Evolutionary conservation across 1,140 invertebrate genomes (phyloP), one percentile per base, ranked within the genome.

Genomic region (Drosophila nannoptera): DNA sequence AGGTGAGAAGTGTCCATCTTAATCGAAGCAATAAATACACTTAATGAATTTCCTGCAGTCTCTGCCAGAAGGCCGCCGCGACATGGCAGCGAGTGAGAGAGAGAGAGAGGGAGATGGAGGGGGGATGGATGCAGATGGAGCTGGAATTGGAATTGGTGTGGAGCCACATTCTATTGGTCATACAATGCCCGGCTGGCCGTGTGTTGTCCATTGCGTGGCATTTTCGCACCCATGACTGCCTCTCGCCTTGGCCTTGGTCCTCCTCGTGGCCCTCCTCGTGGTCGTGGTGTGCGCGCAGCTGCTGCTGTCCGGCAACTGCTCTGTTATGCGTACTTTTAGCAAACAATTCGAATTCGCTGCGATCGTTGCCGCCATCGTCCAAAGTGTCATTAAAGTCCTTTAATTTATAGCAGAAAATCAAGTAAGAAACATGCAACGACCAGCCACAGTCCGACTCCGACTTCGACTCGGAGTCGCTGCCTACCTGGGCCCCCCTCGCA

Each of bases 391-490:
- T 84, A 84, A 84, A 84, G 81, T 86, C 81, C 81, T 84, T 84
- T 84, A 84, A 84, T 84, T 84, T 84, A 84, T 84, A 86, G 81
- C 81, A 86, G 81, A 84, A 84, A 84, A 84, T 84, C 81, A 84
- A 84, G 81, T 72, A 84, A 84, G 81, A 84, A 84, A 84, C 81
- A 84, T 84, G 81, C 81, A 81, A 84, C 78, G 78, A 82, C 78
- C 45, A 62, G 67, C 54, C 53, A 52, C 48, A 62, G 64, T 60
- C 48, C 42, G 40, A 32, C 43, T 56, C 53, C 58, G 58, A 69
- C 12, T 59, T 33, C 4, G 16, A 58, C 35, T 56, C 29, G 29
- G 36, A 56, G 9, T 59, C 12, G 11, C 53, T 42, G 38, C 22
- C 22, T 22, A 22, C 67, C 74, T 65, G 45, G 29, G 50, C 36